Evolutionary conservation across 1,140 invertebrate species (phyloP).

Genomic region (Ephestia elutella): DNA sequence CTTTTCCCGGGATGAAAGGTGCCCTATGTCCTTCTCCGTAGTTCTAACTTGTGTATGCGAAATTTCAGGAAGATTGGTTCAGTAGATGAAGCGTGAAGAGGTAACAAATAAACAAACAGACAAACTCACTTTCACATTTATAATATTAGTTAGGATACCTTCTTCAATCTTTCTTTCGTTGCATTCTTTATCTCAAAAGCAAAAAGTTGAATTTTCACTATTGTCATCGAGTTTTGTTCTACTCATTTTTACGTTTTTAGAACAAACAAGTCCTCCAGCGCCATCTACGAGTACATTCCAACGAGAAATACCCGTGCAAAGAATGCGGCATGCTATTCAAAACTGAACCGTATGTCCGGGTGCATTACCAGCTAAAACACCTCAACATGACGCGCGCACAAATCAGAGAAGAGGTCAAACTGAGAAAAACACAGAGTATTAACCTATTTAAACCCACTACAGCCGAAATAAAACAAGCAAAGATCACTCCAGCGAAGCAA

Average conservation of each 20-base stretch:
- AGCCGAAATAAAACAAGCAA: not conserved
- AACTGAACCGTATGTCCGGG: slow-evolving; percentile 38
- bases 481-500: not conserved
- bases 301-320: slow-evolving; percentile 34
- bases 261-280: slow-evolving; percentile 42
- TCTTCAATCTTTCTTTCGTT: too few relatives aligned
- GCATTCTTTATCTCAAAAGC: too few relatives aligned
- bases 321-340: slow-evolving; percentile 42
- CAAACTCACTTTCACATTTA: too few relatives aligned
- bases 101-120: too few relatives aligned
- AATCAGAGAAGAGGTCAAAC: slow-evolving; percentile 24
- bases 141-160: too few relatives aligned
- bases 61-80: too few relatives aligned
- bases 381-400: slow-evolving; percentile 39
- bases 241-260: slow-evolving; percentile 20
- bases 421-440: slow-evolving; percentile 1
- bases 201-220: too few relatives aligned
- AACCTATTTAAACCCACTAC: slow-evolving; percentile 3
- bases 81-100: too few relatives aligned
- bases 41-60: too few relatives aligned
- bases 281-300: slow-evolving; percentile 32
- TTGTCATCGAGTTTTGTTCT: too few relatives aligned
- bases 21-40: too few relatives aligned
- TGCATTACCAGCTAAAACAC: slow-evolving; percentile 43
- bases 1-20: too few relatives aligned